These are phyloP conservation scores for Magallana ariakensis DNA, from an alignment of 1,140 invertebrate species.

Conservation along the genomic window DNA sequence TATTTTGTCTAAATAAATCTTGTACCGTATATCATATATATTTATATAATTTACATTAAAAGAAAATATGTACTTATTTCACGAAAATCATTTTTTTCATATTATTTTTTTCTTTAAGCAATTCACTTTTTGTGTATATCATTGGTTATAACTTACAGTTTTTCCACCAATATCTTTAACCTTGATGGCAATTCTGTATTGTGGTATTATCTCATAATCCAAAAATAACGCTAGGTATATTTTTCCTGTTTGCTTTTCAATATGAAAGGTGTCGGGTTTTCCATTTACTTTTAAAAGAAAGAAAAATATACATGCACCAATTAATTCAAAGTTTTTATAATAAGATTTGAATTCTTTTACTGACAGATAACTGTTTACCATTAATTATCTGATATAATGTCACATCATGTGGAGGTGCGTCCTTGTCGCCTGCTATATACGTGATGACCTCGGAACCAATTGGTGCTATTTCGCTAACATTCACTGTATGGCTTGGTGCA, in stretches of 20 bases:
- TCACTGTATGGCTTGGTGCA: slow-evolving; percentile 49
- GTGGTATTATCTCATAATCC: not conserved
- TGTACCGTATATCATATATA: no score
- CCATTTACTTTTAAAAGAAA: not conserved
- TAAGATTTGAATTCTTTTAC: no score
- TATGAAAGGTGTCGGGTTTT: not conserved
- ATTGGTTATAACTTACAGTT: not conserved
- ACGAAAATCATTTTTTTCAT: no score
- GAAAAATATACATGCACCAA: not conserved
- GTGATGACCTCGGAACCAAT: slow-evolving; percentile 53
- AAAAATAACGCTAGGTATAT: not conserved
- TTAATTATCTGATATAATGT: slow-evolving; percentile 57
- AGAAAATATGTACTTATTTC: no score
- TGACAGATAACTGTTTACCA: slow-evolving; percentile 49
- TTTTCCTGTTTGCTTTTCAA: not conserved
- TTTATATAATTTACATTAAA: no score
- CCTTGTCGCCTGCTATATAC: slow-evolving; percentile 61
- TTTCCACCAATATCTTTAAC: not conserved
- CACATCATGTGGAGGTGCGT: slow-evolving; percentile 59
- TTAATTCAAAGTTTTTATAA: not conserved
- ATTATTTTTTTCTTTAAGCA: no score
- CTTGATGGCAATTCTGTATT: not conserved
- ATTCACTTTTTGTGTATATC: no score
- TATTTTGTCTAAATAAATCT: no score
- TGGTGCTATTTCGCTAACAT: slow-evolving; percentile 54